Evolutionary conservation across 2,888 invertebrate species (phyloP).

Genomic region (Malthinus flaveolus): DNA sequence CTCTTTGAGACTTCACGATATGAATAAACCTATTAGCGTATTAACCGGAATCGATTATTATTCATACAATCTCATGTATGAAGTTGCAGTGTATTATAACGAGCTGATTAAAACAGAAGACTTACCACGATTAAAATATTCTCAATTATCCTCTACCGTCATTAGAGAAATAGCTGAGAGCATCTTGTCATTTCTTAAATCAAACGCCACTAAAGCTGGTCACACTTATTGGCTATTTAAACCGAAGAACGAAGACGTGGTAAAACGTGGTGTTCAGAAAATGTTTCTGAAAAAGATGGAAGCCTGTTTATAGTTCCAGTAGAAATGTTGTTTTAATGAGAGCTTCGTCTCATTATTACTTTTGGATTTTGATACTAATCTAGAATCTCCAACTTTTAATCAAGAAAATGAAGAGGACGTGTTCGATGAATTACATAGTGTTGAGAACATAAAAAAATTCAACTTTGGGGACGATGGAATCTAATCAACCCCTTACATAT

Average conservation of each 20-base stretch:
- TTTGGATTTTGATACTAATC: conserved; percentile 81
- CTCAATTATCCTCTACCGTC: conserved; percentile 82
- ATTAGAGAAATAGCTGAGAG: conserved; percentile 93
- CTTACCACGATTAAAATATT: conserved; percentile 82
- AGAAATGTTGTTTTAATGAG: conserved; percentile 86
- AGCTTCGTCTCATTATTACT: conserved; percentile 87
- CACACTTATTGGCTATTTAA: conserved; percentile 98
- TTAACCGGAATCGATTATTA: conserved; percentile 92
- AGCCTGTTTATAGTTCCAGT: conserved; percentile 95
- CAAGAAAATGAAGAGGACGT: conserved; percentile 42
- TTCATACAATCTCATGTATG: conserved; percentile 97
- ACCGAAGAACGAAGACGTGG: conserved; percentile 89
- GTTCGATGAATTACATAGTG: conserved; percentile 45
- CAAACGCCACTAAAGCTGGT: conserved; percentile 92
- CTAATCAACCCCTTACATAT: neutral
- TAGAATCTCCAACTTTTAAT: conserved; percentile 68
- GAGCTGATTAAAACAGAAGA: conserved; percentile 95
- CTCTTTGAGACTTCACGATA: conserved; percentile 83
- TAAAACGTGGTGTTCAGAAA: conserved; percentile 81
- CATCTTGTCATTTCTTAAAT: conserved; percentile 88
- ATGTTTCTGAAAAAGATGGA: conserved; percentile 61
- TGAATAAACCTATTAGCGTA: conserved; percentile 88
- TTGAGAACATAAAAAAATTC: no score
- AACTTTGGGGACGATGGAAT: no score
- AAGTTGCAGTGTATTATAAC: conserved; percentile 95